A percentile compares a stretch with the other conserved stretches of the same genome.
Conservation (phyloP, 1,140 invertebrate species). For the Drosophila insularis region DNA sequence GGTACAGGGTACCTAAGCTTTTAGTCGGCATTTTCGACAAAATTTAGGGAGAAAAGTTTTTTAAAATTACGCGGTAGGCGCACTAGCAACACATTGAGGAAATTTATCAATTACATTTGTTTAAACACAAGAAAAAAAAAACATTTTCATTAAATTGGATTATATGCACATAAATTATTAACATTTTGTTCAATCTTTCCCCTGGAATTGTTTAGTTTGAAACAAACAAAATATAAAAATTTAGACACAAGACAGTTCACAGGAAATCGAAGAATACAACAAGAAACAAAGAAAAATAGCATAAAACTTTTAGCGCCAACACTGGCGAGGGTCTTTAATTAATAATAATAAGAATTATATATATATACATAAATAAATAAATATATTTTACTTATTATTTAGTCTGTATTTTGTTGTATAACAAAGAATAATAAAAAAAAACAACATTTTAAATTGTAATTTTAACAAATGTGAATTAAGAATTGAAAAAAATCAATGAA, state of each 20-base stretch:
- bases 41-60: neutral
- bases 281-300: conserved; percentile 49
- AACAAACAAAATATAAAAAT: conserved; percentile 1
- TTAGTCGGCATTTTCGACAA: neutral
- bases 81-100: conserved; percentile 32
- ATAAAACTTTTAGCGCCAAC: conserved; percentile 66
- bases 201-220: neutral
- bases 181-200: neutral
- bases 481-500: conserved; percentile 14
- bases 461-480: conserved; percentile 45
- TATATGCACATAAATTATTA: neutral
- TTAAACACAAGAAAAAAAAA: conserved; percentile 26
- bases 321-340: conserved; percentile 68
- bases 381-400: conserved; percentile 81
- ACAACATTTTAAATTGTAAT: conserved; percentile 61
- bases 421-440: conserved; percentile 74
- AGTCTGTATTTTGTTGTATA: conserved; percentile 80
- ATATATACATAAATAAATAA: conserved; percentile 75
- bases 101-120: conserved; percentile 21
- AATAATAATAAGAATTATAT: conserved; percentile 74
- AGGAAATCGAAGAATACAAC: conserved; percentile 35
- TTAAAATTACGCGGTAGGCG: conserved; percentile 16
- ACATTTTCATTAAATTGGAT: conserved; percentile 23
- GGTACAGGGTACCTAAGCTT: neutral
- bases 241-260: conserved; percentile 35